Conservation (phyloP, 2,888 invertebrate genomes). For the Volucella inanis region DNA sequence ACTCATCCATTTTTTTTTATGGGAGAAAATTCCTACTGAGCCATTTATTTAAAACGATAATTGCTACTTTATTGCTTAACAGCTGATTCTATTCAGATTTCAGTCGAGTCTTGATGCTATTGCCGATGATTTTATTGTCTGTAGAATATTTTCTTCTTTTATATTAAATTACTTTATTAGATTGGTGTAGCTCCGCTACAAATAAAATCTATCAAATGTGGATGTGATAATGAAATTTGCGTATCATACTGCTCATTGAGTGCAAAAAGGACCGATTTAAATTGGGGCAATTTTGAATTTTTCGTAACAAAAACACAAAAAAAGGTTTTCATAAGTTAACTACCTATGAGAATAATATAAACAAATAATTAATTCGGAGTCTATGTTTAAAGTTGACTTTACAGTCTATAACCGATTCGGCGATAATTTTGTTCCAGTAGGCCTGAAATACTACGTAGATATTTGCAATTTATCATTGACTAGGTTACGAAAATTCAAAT, state of each 20-base stretch:
- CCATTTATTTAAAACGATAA: no score
- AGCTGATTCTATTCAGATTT: neutral
- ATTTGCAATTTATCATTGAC: conserved; percentile 15
- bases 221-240: neutral
- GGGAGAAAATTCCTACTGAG: no score
- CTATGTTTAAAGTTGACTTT: neutral
- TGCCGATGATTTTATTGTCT: neutral
- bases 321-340: conserved; percentile 5
- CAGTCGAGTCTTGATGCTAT: neutral
- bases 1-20: no score
- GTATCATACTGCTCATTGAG: conserved; percentile 17
- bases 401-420: conserved; percentile 25
- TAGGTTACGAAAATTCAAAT: conserved; percentile 8
- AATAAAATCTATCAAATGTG: conserved; percentile 32
- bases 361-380: neutral
- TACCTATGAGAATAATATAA: neutral
- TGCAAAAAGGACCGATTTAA: conserved; percentile 2
- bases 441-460: conserved; percentile 12
- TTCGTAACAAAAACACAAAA: neutral
- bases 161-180: neutral
- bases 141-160: neutral
- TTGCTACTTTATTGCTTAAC: no score
- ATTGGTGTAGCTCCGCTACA: neutral
- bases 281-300: conserved; percentile 20
- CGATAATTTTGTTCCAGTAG: conserved; percentile 6